Percentiles rank a stretch among this genome's conserved stretches.
Conservation (phyloP, 1,140 invertebrate species). For the Meloidogyne exigua region DNA sequence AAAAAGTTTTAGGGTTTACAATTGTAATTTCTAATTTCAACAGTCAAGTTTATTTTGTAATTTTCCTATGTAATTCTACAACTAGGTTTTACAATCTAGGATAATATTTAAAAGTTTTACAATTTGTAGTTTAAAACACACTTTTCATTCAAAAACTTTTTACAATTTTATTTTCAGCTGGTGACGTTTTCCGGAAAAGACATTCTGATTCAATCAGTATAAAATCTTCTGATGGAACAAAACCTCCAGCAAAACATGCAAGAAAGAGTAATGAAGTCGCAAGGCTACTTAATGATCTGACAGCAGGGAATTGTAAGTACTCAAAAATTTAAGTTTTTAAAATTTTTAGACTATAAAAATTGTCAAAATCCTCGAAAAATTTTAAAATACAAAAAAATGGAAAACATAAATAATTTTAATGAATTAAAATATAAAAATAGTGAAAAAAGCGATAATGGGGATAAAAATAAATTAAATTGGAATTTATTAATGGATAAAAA, state of each 20-base stretch:
- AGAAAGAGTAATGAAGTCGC: constrained; percentile 46
- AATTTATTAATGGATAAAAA: not conserved
- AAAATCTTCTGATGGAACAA: constrained; percentile 17
- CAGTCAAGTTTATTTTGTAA: too few species aligned
- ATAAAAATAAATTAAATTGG: not conserved
- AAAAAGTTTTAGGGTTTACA: too few species aligned
- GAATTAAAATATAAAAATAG: not conserved
- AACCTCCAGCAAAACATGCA: constrained; percentile 33
- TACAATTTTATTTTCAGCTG: not conserved
- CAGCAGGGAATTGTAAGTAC: constrained; percentile 41
- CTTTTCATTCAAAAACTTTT: not conserved
- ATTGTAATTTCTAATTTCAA: too few species aligned
- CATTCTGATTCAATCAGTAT: constrained; percentile 3
- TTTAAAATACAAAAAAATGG: constrained; percentile 3
- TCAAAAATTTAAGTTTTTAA: not conserved
- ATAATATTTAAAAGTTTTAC: too few species aligned
- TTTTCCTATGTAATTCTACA: too few species aligned
- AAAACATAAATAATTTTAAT: not conserved
- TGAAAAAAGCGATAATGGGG: not conserved
- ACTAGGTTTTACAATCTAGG: too few species aligned
- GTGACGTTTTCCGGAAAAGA: constrained; percentile 4
- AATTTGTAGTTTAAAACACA: too few species aligned
- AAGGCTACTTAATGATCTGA: constrained; percentile 44
- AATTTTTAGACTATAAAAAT: not conserved
- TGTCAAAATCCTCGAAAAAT: not conserved